Evolutionary conservation across 2,113 vertebrate species (phyloP), one percentile per base, ranked within the genome.

Genomic region (Sturnus vulgaris): DNA sequence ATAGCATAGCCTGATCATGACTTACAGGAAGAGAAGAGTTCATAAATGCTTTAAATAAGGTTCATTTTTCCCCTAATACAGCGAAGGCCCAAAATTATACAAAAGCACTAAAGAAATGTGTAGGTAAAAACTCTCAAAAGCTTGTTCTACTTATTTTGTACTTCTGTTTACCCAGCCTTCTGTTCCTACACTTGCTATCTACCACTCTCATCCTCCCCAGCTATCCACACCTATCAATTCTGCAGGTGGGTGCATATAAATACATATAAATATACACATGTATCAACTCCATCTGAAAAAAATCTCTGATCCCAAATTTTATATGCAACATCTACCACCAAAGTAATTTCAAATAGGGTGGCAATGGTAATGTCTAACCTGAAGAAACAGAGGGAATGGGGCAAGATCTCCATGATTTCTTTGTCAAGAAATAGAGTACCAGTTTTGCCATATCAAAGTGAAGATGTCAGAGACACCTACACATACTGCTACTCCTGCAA

Each of bases 191-290:
- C 30, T 79, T 79, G 19, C n/a, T 69, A 46, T 64, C 75, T 11
- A 76, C 28, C 22, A 20, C 39, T 65, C 47, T 53, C 47, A 63
- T 16, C 9, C 25, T 24, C 11, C 30, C 8, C 66, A 77, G 27
- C 33, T 86, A 87, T 42, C 56, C 61, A 76, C 19, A 76, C 19
- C 44, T 44, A 61, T 15, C 72, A 56, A 64, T 79, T 85, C 55
- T 73, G 79, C 70, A 72, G 22, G 19, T 24, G 50, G 30, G 10
- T 59, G 37, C 9, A 11, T 3, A 6, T 44, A 83, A 20, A 69
- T 42, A 64, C 9, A 37, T 8, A 28, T 7, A 49, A 61, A 71
- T 1, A 56, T 1, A 77, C 2, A 60, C 5, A 64, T 0, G 1
- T 11, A 79, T 49, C 22, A 30, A 42, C 31, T 37, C 25, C 46